These are phyloP conservation scores for Heterodera carotae DNA, from an alignment of 1,140 invertebrate species.

Conservation along the genomic window DNA sequence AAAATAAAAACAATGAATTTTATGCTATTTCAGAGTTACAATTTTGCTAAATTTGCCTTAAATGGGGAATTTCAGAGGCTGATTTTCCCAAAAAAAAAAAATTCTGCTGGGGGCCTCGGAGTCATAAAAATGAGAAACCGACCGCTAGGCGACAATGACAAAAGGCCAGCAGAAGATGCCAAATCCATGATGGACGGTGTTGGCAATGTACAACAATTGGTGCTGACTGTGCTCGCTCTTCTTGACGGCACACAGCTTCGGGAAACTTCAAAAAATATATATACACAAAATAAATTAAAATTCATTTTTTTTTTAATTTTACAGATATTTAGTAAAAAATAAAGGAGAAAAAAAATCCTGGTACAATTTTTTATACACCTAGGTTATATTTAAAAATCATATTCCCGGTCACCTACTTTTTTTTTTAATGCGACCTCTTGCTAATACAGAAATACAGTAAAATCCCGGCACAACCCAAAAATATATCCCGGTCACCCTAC, in stretches of 20 bases:
- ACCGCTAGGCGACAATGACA: slow-evolving; percentile 23
- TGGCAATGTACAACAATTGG: slow-evolving; percentile 9
- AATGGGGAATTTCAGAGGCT: too few species aligned
- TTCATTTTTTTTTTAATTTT: background rate
- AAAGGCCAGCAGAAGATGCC: slow-evolving; percentile 8
- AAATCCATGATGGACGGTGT: slow-evolving; percentile 22
- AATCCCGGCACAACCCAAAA: too few species aligned
- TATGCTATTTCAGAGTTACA: too few species aligned
- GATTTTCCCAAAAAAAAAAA: background rate
- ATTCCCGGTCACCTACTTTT: too few species aligned
- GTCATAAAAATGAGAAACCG: background rate
- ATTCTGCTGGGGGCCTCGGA: background rate
- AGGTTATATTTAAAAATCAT: too few species aligned
- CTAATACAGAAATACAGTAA: too few species aligned
- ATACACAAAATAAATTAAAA: slow-evolving; percentile 6
- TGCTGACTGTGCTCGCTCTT: slow-evolving; percentile 12
- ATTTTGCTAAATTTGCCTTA: too few species aligned
- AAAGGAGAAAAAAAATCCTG: too few species aligned
- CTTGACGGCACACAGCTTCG: slow-evolving; percentile 7
- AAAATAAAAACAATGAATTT: too few species aligned
- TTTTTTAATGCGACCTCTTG: too few species aligned
- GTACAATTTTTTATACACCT: too few species aligned
- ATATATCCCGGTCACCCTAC: too few species aligned
- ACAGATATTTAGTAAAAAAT: background rate
- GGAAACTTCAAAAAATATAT: background rate